Percentiles rank a stretch among this genome's conserved stretches.
These are phyloP conservation scores for Uropsilus gracilis DNA, from an alignment of 2,113 vertebrate species.

Conservation along the genomic window DNA sequence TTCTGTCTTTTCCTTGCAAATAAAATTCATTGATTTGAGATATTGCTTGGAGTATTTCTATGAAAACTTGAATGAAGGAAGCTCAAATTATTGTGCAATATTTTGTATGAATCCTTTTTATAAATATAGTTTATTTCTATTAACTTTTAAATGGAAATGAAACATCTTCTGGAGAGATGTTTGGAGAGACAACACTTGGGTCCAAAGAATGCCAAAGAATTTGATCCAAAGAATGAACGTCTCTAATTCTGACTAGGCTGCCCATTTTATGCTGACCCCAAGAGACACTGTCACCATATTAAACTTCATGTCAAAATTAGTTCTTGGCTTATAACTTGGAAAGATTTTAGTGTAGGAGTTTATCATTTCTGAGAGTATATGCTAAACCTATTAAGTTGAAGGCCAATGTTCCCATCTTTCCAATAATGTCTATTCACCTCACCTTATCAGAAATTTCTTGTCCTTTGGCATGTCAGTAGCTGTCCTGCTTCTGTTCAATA, in stretches of 20 bases:
- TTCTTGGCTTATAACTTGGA: not conserved
- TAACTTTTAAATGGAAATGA: not conserved
- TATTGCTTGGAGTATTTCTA: not conserved
- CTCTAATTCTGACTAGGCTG: not conserved
- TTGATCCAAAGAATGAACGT: not conserved
- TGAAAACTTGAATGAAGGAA: not conserved
- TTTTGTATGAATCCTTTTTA: not conserved
- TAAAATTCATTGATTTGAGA: not conserved
- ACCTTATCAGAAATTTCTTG: constrained; percentile 49
- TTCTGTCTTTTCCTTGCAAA: not conserved
- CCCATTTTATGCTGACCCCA: not conserved
- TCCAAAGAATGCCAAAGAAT: not conserved
- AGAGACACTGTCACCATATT: not conserved
- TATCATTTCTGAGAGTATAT: not conserved
- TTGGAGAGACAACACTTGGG: not conserved
- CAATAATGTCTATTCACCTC: constrained; percentile 63
- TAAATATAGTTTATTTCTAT: not conserved
- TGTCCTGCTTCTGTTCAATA: constrained; percentile 35
- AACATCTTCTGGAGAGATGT: not conserved
- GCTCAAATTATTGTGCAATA: not conserved
- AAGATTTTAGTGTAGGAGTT: not conserved
- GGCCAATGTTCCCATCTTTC: not conserved
- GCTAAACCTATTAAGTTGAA: not conserved
- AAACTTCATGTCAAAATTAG: not conserved
- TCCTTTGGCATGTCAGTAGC: constrained; percentile 26